Conservation (phyloP, 2,113 vertebrate species). For the Eidolon helvum region DNA sequence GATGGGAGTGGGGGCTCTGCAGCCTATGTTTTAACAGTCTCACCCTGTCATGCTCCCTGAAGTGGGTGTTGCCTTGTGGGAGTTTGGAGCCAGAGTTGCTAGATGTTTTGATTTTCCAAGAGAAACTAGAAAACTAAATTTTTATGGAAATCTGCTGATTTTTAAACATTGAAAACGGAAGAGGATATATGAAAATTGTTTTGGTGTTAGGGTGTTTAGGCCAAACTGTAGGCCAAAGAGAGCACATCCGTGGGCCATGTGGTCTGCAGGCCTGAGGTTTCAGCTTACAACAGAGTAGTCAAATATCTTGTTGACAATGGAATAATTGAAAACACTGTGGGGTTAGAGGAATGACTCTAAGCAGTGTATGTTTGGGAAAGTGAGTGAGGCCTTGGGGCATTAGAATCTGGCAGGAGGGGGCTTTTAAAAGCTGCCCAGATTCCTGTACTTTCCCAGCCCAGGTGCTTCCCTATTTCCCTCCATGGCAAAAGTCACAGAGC, state of each 20-base stretch:
- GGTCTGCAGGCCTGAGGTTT: neutral
- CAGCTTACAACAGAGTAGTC: neutral
- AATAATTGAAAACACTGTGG: neutral
- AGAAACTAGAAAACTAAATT: neutral
- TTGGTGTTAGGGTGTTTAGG: neutral
- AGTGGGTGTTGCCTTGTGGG: neutral
- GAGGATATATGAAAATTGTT: neutral
- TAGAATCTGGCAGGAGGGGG: neutral
- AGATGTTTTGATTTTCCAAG: constrained; percentile 1
- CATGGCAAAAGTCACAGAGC: neutral
- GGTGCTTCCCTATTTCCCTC: neutral
- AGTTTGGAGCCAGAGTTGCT: neutral
- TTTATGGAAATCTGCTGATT: neutral
- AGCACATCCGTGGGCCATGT: neutral
- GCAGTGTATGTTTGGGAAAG: neutral
- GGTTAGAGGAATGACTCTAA: neutral
- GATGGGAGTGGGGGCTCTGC: neutral
- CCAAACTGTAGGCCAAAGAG: neutral
- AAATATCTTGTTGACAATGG: neutral
- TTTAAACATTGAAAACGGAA: neutral
- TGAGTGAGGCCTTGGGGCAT: neutral
- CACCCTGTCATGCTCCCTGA: neutral
- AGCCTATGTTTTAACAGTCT: neutral
- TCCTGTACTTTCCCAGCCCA: neutral
- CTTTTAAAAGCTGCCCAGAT: neutral